Evolutionary conservation across 2,113 vertebrate species (phyloP), one percentile per base, ranked within the genome.

Genomic region (Tauraco erythrolophus): DNA sequence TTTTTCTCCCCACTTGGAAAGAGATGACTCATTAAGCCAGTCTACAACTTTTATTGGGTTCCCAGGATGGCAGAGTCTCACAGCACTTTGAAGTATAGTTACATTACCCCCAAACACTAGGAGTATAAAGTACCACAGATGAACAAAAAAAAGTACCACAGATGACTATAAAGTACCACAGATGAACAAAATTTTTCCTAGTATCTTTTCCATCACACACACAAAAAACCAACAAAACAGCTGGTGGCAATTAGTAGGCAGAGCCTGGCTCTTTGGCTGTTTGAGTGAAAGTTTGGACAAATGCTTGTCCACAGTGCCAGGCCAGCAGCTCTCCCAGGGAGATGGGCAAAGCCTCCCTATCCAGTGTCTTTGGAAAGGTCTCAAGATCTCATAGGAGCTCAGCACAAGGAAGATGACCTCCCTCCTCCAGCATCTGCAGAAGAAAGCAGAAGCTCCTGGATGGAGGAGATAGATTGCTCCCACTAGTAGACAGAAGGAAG

Each of bases 21-120:
- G 84, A 72, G 50, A 72, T 94, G 90, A 93, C 75, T 95, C 94
- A 86, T 46, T 21, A 77, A 74, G 66, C 83, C 75, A 88, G 66
- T 23, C 75, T 27, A 1, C 76, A 83, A 27, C 66, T 76, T 78
- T 50, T 33, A 3, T 2, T 62, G 85, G 24, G 58, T 69, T 66
- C 75, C 66, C 88, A 39, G 77, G 48, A 35, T 43, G 65, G 56
- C 51, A 84, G 64, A 19, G 41, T 75, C 84, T 89, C 71, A 6
- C 62, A 72, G 80, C 16, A 11, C 53, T 66, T 9, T 25, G 54
- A 76, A 66, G 57, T 2, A 19, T 2, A 48, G 54, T 9, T 51
- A 19, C 48, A n/a, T 56, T 41, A 46, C 56, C 37, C n/a, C 54
- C 61, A 14, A 10, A 25, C 17, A 9, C 10, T 2, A 21, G 21